Percentiles rank a stretch among this genome's conserved stretches.
These are phyloP conservation scores for Caenorhabditis sp. DNA, from an alignment of 2,888 invertebrate species.

Conservation along the genomic window DNA sequence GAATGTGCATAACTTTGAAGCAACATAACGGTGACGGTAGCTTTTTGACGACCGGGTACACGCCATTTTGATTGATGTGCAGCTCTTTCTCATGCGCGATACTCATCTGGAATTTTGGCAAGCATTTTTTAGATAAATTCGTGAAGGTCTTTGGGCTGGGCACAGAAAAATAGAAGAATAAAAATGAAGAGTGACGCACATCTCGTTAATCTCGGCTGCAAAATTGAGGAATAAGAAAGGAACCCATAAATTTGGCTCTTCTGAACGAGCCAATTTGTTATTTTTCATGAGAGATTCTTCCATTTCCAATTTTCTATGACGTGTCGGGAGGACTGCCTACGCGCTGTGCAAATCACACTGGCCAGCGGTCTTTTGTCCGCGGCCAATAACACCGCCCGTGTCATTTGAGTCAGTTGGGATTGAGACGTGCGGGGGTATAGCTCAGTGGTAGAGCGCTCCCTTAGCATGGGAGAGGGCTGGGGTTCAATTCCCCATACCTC, in stretches of 20 bases:
- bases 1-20: constrained; percentile 66
- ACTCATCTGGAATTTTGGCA: constrained; percentile 56
- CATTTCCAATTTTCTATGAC: not conserved
- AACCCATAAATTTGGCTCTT: constrained; percentile 9
- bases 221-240: not conserved
- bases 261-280: constrained; percentile 2
- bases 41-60: constrained; percentile 60
- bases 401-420: not conserved
- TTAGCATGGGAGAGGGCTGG: constrained; percentile 73
- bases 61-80: constrained; percentile 43
- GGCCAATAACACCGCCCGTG: not conserved
- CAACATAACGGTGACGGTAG: constrained; percentile 67
- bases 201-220: not conserved
- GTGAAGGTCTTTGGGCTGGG: not conserved
- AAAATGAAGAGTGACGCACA: not conserved
- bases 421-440: constrained; percentile 62
- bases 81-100: constrained; percentile 58
- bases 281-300: constrained; percentile 2
- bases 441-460: constrained; percentile 74
- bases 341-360: too few species aligned
- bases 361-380: not conserved
- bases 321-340: not conserved
- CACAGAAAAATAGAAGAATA: not conserved
- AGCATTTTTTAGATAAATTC: too few species aligned
- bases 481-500: constrained; percentile 70